Evolutionary conservation across 1,140 invertebrate species (phyloP), one percentile per base, ranked within the genome.

Genomic region (Coptotermes formosanus): DNA sequence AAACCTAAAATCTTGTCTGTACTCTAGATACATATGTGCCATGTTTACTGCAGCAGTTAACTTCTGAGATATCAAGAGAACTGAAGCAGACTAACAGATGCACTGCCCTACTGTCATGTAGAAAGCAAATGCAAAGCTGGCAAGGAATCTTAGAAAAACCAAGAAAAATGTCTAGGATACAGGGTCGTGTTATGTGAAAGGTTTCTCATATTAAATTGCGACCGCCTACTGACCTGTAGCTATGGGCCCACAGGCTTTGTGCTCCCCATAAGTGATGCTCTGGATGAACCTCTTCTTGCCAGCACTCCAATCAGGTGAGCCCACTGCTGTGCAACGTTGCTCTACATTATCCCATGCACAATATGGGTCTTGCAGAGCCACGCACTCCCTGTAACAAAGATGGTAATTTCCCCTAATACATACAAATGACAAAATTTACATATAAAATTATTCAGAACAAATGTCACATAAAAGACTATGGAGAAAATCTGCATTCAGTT

Each of bases 321-420:
- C 92, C 38, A 95, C 93, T 87, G 95, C 94, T 64, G 95, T 94
- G 91, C 97, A 98, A 87, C 94, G 92, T 88, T 94, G 92, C 87
- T 94, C 93, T 85, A 94, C 94, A 45, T 94, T 93, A 90, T 98
- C 95, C 98, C 98, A 99, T 19, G 97, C 98, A 92, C 99, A 99
- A 91, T 99, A 98, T 1, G 98, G 98, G 92, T 99, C 98, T 92
- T 98, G 97, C 43, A 99, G 92, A 30, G 94, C 94, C 0, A 99
- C 95, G 91, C 99, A 99, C 86, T 95, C 94, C 86, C 95, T 95
- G 91, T 90, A 96, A 92, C 92, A 55, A 55, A 55, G 14, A 55
- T 21, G 19, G 14, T 55, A 16, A 55, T 21, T 55, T 55, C 14
- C 19, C 52, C 12, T 55, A 55, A 55, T 55, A 55, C 19, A 21